phyloP scores from a whole-genome alignment of 2,797 vertebrate genomes.

The Cacajao melanocephalus region DNA sequence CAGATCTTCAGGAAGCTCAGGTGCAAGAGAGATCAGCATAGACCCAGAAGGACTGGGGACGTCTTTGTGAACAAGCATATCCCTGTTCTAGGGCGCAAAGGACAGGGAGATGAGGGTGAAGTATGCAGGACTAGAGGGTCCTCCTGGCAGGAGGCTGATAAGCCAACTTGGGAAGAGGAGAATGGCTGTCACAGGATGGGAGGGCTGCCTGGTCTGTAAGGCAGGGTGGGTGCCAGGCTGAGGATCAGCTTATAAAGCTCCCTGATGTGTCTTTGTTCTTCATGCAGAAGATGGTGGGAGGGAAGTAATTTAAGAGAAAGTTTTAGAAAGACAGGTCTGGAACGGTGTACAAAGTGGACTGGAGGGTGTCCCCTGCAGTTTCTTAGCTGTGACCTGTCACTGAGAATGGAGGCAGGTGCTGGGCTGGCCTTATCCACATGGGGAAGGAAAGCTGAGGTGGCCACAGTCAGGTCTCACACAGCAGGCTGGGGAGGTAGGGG shows the following conservation, averaged over 20 bases:
- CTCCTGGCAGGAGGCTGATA: fast-evolving
- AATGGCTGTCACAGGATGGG: fast-evolving
- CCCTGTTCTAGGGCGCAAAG: not conserved
- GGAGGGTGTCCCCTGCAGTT: not conserved
- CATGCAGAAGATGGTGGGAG: not conserved
- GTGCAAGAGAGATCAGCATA: not conserved
- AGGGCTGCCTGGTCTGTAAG: not conserved
- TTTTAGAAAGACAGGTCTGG: not conserved
- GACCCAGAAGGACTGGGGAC: not conserved
- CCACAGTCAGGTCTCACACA: fast-evolving
- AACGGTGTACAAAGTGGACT: not conserved
- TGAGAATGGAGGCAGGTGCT: not conserved
- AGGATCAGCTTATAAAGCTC: not conserved
- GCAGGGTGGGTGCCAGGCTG: not conserved
- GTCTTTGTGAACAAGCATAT: not conserved
- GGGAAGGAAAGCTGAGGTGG: not conserved
- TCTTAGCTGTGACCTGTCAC: not conserved
- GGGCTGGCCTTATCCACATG: not conserved
- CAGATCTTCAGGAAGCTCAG: not conserved
- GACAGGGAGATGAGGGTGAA: not conserved
- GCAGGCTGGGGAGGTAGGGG: not conserved
- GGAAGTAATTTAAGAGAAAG: not conserved
- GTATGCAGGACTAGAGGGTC: not conserved
- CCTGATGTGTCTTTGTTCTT: not conserved
- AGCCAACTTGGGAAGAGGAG: not conserved